phyloP scores from a whole-genome alignment of 2,888 invertebrate genomes.

The Belgica antarctica region DNA sequence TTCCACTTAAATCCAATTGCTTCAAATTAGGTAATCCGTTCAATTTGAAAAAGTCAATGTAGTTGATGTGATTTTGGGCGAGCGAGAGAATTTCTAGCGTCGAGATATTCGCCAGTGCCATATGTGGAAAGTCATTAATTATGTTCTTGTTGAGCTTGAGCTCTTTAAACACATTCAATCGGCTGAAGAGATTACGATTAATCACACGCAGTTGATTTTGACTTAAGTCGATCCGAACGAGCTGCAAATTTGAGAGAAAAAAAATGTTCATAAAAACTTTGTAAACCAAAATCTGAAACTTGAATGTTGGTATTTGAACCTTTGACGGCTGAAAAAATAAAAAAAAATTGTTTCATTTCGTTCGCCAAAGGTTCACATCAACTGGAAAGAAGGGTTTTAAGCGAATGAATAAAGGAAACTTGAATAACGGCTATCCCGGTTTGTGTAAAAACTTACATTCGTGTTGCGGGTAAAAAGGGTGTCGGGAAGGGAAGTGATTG shows the following conservation, averaged over 20 bases:
- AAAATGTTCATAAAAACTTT: too few species aligned
- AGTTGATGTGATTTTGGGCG: slow-evolving; percentile 66
- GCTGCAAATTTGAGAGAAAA: too few species aligned
- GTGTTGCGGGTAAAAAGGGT: slow-evolving; percentile 74
- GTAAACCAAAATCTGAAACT: too few species aligned
- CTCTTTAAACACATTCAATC: slow-evolving; percentile 73
- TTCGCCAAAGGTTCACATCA: too few species aligned
- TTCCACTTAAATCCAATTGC: slow-evolving; percentile 71
- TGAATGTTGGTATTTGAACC: too few species aligned
- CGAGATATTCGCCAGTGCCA: slow-evolving; percentile 71
- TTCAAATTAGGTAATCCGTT: slow-evolving; percentile 72
- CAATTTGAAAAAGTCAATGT: slow-evolving; percentile 73
- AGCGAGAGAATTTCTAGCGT: slow-evolving; percentile 71
- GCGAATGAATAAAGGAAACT: too few species aligned
- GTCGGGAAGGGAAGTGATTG: slow-evolving; percentile 66
- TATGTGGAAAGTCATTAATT: slow-evolving; percentile 75
- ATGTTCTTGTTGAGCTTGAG: slow-evolving; percentile 71
- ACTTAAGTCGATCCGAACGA: slow-evolving; percentile 70
- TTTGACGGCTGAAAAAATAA: too few species aligned
- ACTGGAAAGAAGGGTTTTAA: too few species aligned
- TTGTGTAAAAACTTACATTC: too few species aligned
- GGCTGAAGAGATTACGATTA: slow-evolving; percentile 70
- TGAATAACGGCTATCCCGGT: too few species aligned
- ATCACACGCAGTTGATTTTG: slow-evolving; percentile 67
- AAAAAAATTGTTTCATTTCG: too few species aligned